These are phyloP conservation scores for Pionites leucogaster DNA, from an alignment of 2,113 vertebrate genomes.

Conservation along the genomic window DNA sequence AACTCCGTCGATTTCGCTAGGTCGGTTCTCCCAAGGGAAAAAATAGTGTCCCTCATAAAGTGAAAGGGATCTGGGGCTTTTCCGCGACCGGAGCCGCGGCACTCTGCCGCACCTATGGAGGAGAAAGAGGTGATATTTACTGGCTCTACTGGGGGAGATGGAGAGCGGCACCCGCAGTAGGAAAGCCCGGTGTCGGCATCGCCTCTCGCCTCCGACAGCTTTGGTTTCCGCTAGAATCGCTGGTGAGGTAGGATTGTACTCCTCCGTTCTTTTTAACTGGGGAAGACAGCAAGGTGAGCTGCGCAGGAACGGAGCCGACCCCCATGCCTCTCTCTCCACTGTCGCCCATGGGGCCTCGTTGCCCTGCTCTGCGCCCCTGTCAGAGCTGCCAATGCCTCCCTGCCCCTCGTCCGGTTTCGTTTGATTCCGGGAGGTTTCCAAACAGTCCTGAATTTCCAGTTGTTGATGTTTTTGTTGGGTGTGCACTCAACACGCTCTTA, in stretches of 20 bases:
- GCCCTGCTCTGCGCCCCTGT: neutral
- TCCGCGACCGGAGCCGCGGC: neutral
- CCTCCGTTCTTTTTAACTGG: neutral
- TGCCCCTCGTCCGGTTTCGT: neutral
- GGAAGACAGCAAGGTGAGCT: neutral
- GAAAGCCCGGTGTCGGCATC: neutral
- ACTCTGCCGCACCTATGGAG: neutral
- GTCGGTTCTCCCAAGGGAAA: neutral
- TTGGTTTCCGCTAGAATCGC: neutral
- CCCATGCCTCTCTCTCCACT: neutral
- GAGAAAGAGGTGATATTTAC: neutral
- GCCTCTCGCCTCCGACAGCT: neutral
- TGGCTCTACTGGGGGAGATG: fast-evolving
- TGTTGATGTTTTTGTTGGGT: neutral
- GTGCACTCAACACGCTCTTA: neutral
- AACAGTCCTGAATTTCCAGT: neutral
- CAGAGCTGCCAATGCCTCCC: neutral
- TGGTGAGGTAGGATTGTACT: neutral
- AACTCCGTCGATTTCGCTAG: neutral
- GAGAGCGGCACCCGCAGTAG: neutral
- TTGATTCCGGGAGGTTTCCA: neutral
- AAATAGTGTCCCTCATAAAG: neutral
- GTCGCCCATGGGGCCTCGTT: neutral
- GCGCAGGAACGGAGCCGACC: neutral
- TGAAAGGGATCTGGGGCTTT: neutral